Evolutionary conservation across 2,888 invertebrate genomes (phyloP).

Genomic region (Drosophila birchii): DNA sequence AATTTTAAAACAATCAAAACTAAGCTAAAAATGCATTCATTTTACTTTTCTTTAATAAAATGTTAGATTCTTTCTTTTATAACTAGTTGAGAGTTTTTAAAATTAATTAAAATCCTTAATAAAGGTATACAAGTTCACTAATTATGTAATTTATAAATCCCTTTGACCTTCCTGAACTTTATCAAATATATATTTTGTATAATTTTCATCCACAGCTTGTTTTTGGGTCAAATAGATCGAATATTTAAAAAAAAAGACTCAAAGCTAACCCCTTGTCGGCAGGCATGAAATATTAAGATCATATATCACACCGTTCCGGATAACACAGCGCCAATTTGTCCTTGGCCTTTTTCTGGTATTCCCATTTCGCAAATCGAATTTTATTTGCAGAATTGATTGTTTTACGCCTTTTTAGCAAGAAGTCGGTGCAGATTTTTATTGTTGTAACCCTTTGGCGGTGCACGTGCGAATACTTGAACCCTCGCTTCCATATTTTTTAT

Average conservation of each 20-base stretch:
- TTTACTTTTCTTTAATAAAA: neutral
- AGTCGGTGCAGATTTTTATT: conserved; percentile 64
- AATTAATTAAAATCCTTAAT: neutral
- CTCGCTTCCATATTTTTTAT: conserved; percentile 14
- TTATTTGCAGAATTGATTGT: conserved; percentile 76
- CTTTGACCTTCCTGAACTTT: neutral
- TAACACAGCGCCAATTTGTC: conserved; percentile 69
- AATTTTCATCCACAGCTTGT: neutral
- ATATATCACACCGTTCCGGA: conserved; percentile 53
- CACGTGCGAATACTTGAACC: conserved; percentile 55
- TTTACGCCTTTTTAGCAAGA: conserved; percentile 76
- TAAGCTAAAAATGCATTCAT: neutral
- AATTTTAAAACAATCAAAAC: neutral
- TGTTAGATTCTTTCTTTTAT: neutral
- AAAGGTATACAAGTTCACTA: neutral
- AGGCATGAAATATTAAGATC: conserved; percentile 48
- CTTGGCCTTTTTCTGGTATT: conserved; percentile 45
- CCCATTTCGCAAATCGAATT: conserved; percentile 72
- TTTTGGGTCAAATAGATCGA: conserved; percentile 14
- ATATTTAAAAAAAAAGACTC: neutral
- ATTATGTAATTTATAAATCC: neutral
- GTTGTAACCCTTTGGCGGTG: conserved; percentile 59
- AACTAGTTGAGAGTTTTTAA: too few relatives aligned
- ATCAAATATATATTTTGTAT: neutral
- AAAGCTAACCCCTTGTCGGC: conserved; percentile 19